phyloP scores from a whole-genome alignment of 2,113 vertebrate genomes.

The Caretta caretta region DNA sequence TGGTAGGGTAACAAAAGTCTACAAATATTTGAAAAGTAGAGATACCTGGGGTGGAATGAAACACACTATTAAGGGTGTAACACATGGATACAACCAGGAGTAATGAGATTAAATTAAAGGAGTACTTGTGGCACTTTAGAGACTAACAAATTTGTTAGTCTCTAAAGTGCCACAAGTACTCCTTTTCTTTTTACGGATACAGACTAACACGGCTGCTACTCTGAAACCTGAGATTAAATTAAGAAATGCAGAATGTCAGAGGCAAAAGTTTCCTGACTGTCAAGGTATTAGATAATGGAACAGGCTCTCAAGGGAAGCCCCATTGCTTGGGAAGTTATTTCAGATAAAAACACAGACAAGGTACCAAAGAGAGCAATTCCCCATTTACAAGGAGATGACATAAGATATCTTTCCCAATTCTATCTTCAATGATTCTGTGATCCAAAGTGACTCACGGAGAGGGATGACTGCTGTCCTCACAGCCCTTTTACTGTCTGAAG shows the following conservation, averaged over 20 bases:
- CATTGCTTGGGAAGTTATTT: not conserved
- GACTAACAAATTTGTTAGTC: too few relatives aligned
- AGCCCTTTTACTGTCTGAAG: not conserved
- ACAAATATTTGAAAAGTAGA: not conserved
- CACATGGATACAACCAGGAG: not conserved
- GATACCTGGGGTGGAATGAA: not conserved
- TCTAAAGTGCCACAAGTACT: too few relatives aligned
- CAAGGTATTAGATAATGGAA: not conserved
- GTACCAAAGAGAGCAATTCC: fast-evolving
- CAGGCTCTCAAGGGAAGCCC: not conserved
- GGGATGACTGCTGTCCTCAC: not conserved
- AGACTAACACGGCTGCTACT: too few relatives aligned
- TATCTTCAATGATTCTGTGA: constrained; percentile 6
- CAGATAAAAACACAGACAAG: not conserved
- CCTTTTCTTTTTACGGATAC: too few relatives aligned
- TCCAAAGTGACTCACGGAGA: constrained; percentile 14
- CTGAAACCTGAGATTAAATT: not conserved
- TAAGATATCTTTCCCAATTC: not conserved
- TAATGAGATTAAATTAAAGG: not conserved
- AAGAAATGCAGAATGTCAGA: not conserved
- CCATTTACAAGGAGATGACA: not conserved
- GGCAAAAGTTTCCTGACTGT: not conserved
- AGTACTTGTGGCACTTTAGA: too few relatives aligned
- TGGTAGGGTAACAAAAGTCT: not conserved
- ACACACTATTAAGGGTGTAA: not conserved